These are phyloP conservation scores for Ceuthmochares aereus DNA, from an alignment of 2,113 vertebrate species.

Conservation along the genomic window DNA sequence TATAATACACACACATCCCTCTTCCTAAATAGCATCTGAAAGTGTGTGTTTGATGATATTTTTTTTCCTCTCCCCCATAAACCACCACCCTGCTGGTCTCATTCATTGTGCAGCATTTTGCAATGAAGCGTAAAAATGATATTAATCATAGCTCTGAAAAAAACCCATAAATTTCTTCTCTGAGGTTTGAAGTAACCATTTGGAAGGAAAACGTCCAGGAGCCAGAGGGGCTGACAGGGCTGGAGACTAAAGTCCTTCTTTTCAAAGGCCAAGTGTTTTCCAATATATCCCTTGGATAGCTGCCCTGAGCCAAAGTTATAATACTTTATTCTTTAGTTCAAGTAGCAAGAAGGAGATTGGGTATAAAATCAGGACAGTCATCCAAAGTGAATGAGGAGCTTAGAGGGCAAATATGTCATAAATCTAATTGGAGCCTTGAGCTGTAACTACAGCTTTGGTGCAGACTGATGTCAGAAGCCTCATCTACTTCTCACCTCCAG, in stretches of 20 bases:
- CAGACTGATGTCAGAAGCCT: not conserved
- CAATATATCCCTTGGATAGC: slow-evolving; percentile 61
- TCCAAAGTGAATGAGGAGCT: not conserved
- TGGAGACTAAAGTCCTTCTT: slow-evolving; percentile 56
- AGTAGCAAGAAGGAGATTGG: slow-evolving; percentile 33
- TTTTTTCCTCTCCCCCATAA: not conserved
- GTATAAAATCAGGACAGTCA: slow-evolving; percentile 51
- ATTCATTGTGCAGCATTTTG: slow-evolving; percentile 63
- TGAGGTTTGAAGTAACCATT: slow-evolving; percentile 63
- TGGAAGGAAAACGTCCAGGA: slow-evolving; percentile 68
- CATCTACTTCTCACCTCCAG: not conserved
- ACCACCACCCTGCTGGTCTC: slow-evolving; percentile 45
- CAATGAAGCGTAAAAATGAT: slow-evolving; percentile 42
- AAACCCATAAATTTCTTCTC: slow-evolving; percentile 46
- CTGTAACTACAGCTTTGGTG: not conserved
- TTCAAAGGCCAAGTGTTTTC: slow-evolving; percentile 64
- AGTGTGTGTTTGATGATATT: slow-evolving; percentile 10
- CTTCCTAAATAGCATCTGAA: slow-evolving; percentile 26
- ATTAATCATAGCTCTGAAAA: slow-evolving; percentile 66
- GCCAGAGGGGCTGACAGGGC: slow-evolving; percentile 42
- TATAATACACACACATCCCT: not conserved
- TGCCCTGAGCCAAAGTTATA: slow-evolving; percentile 51
- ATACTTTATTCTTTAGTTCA: slow-evolving; percentile 58
- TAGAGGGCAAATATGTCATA: not conserved
- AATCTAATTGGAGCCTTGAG: not conserved